Base-by-base conservation (phyloP, 2,113 vertebrate genomes). In the Spizaetus ornatus region DNA sequence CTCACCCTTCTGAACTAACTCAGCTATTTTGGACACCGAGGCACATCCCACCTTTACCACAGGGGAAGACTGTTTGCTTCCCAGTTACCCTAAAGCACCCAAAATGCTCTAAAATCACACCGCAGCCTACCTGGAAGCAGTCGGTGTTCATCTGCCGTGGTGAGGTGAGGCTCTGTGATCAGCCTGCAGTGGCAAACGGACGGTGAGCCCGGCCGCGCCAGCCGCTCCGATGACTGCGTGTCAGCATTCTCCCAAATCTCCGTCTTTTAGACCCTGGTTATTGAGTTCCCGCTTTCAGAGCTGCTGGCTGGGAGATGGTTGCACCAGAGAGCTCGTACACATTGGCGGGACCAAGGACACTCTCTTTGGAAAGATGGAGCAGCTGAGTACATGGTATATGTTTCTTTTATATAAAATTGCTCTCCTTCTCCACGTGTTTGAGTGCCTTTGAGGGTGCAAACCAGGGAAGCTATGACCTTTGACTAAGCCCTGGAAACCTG, bases 121-220 rank as follows among this genome's bases (percentile, higher is more conserved):
- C 0, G 1, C 3, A 82, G 31, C 73, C 52, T 63, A 13, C 38
- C 22, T 29, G 11, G 78, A 71, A 85, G 52, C 6, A 11, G 32
- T 0, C 50, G 34, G 42, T 42, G 43, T 26, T 76, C 32, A 2
- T n/a, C 59, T 52, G 52, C 20, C 0, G 0, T 31, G 20, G 20
- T 38, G 73, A 58, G 34, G 6, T 16, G 70, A 61, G 58, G 47
- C 20, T 80, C 48, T 82, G 62, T 42, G 78, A 48, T 23, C 62
- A 71, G 32, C 62, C 36, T 38, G 53, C 34, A 36, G 70, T 16
- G 70, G 36, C 43, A 59, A 72, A 27, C 0, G 5, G 27, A 34
- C 5, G 53, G 72, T 25, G n/a, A 86, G 22, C 42, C 32, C 2
- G 3, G 58, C 56, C 10, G 5, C 45, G 43, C 47, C 45, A 13